Conservation (phyloP, 2,113 vertebrate genomes). For the Pituophis catenifer region DNA sequence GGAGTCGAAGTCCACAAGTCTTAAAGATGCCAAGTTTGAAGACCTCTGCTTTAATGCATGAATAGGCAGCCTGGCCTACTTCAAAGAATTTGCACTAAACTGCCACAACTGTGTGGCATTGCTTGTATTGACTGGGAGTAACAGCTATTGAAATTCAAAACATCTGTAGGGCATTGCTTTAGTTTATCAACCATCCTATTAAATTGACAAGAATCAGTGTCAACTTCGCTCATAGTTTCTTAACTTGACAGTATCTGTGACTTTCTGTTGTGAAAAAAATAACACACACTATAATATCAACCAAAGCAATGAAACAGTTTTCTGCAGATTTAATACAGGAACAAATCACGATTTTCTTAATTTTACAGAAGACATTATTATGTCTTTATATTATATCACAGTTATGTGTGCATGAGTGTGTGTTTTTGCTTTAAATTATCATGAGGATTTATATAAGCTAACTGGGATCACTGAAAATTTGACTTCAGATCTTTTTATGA, state of each 20-base stretch:
- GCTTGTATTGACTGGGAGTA: neutral
- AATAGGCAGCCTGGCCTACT: neutral
- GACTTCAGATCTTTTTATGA: neutral
- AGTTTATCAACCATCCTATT: neutral
- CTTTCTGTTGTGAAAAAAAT: neutral
- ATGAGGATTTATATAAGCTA: neutral
- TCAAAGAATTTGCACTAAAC: neutral
- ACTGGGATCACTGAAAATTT: neutral
- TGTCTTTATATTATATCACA: too few relatives aligned
- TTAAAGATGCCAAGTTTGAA: too few relatives aligned
- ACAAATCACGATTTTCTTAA: neutral
- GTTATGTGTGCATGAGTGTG: neutral
- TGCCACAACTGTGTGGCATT: neutral
- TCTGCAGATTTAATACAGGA: neutral
- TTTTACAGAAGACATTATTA: neutral
- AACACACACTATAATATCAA: neutral
- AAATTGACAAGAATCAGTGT: neutral
- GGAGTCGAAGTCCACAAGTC: too few relatives aligned
- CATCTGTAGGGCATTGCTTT: neutral
- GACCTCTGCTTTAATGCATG: neutral
- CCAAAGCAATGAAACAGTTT: neutral
- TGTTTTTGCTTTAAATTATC: neutral
- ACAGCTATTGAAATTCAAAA: neutral
- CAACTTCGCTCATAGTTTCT: neutral
- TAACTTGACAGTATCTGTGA: neutral